Evolutionary conservation across 2,113 vertebrate species (phyloP).

Genomic region (Taurulus bubalis): DNA sequence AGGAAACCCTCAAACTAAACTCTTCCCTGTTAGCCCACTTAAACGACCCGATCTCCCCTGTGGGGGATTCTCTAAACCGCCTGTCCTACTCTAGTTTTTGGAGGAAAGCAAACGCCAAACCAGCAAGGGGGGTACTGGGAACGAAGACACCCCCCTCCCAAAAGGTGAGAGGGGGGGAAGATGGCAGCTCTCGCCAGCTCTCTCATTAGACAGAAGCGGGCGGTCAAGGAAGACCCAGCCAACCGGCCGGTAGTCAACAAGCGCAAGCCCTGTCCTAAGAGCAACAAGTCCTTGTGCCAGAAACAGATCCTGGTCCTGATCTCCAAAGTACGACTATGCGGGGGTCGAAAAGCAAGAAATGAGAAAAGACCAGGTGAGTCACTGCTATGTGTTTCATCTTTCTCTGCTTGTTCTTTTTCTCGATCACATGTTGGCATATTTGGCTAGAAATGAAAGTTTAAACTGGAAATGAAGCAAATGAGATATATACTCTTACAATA

Average conservation of each 20-base stretch:
- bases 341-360: conserved; percentile 83
- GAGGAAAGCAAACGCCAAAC: conserved; percentile 47
- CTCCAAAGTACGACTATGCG: conserved; percentile 91
- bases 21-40: conserved; percentile 72
- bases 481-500: background rate
- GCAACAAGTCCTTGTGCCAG: conserved; percentile 93
- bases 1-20: conserved; percentile 77
- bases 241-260: conserved; percentile 88
- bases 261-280: conserved; percentile 89
- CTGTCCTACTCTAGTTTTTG: conserved; percentile 56
- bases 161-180: conserved; percentile 83
- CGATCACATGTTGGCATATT: conserved; percentile 7
- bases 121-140: conserved; percentile 58
- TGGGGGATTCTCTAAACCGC: conserved; percentile 57
- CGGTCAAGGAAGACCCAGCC: conserved; percentile 87
- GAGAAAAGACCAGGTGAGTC: conserved; percentile 88
- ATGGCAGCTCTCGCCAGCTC: conserved; percentile 93
- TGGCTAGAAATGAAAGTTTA: background rate
- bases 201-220: conserved; percentile 92
- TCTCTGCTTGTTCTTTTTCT: conserved; percentile 3
- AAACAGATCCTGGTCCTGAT: conserved; percentile 92
- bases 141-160: conserved; percentile 77
- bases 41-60: conserved; percentile 50
- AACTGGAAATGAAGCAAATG: background rate
- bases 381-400: conserved; percentile 25